Evolutionary conservation across 1,140 invertebrate genomes (phyloP), one percentile per base, ranked within the genome.

Genomic region (Ceratina japonica): DNA sequence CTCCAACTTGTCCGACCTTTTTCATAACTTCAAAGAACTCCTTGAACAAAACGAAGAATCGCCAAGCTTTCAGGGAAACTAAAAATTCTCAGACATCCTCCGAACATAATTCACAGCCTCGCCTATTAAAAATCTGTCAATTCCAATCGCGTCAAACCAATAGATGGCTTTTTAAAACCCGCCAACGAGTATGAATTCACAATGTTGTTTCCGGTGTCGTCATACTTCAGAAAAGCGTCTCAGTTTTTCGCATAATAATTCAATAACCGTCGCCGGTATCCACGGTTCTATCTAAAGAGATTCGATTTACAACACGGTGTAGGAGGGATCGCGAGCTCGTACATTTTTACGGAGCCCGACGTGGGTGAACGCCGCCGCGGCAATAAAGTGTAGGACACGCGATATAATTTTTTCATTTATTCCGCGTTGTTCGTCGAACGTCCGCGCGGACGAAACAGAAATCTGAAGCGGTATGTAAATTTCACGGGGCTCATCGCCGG

Each of bases 381-480:
- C 20, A 13, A 72, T 72, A n/a, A 51, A 63, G 27, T 62, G 51
- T 27, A 18, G 37, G 15, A 62, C 31, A 58, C 22, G 62, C 22
- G 16, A 64, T 72, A 12, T 37, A 51, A 65, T 61, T 51, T 74
- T 51, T 66, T 51, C 77, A 62, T 77, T 61, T 62, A n/a, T 20
- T 18, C 56, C 2, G 31, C 37, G 22, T 64, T 65, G n/a, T 15
- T 31, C 51, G 51, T 24, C 13, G 24, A 69, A 31, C 18, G 27
- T 54, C 22, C 10, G 49, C 10, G 18, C 18, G 18, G 22, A 3
- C 22, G 15, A 51, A 27, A n/a, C 15, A 8, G 37, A n/a, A n/a
- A 44, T 49, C 31, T 58, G 31, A 3, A 20, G 15, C 70, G 37
- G 62, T 74, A 66, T 79, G 37, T n/a, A 79, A 74, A 74, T 79